Conservation (phyloP, 2,113 vertebrate genomes). For the Psittacara wagleri region DNA sequence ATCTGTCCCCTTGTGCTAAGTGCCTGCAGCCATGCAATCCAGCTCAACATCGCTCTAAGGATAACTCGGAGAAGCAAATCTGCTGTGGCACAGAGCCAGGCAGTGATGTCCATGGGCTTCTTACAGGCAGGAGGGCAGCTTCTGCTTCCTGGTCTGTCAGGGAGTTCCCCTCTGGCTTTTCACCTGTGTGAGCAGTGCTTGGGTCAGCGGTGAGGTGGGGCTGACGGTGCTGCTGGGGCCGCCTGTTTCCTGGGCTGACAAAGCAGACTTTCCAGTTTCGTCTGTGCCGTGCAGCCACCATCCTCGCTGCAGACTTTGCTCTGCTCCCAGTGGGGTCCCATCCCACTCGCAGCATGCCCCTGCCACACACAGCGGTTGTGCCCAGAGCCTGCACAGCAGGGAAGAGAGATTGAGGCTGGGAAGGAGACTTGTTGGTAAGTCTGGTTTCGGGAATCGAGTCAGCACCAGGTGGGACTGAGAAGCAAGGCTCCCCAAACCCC, state of each 20-base stretch:
- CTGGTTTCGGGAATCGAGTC: neutral
- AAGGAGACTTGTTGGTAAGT: neutral
- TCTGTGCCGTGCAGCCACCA: neutral
- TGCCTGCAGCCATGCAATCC: neutral
- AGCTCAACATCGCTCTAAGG: neutral
- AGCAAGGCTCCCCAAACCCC: neutral
- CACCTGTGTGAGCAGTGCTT: neutral
- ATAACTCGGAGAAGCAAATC: neutral
- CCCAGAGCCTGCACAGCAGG: accelerated
- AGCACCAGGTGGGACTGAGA: neutral
- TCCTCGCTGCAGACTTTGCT: neutral
- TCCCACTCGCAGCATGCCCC: neutral
- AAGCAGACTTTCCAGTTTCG: slow-evolving; percentile 57
- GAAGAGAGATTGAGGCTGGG: neutral
- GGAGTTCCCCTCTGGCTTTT: slow-evolving; percentile 50
- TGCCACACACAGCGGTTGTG: accelerated
- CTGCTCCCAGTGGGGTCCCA: accelerated
- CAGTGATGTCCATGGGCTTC: neutral
- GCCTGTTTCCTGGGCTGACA: neutral
- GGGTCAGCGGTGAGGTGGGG: slow-evolving; percentile 38
- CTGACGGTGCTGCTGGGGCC: neutral
- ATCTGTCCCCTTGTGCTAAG: neutral
- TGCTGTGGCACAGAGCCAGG: neutral
- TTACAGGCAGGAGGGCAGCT: neutral
- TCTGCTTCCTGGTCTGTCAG: slow-evolving; percentile 35